These are phyloP conservation scores for Mellivora capensis DNA, from an alignment of 2,113 vertebrate species.

Conservation along the genomic window DNA sequence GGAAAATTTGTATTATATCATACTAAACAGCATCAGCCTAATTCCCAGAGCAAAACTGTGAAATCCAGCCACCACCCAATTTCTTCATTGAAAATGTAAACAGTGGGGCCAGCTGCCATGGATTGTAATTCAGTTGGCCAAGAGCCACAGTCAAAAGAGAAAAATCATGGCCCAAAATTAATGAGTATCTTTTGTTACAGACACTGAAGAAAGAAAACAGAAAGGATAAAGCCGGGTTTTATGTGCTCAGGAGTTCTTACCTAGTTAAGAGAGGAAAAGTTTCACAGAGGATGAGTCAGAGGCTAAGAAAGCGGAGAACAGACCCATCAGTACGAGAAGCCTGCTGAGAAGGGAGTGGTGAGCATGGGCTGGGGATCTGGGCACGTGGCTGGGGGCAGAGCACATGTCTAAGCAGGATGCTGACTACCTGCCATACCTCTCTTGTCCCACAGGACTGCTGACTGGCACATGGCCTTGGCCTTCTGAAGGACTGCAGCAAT, in stretches of 20 bases:
- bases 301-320: background rate
- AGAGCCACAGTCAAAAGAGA: background rate
- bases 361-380: background rate
- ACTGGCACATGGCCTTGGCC: background rate
- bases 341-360: too few species aligned
- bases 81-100: background rate
- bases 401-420: background rate
- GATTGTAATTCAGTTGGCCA: background rate
- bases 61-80: background rate
- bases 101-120: background rate
- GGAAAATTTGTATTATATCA: background rate
- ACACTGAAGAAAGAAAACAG: background rate
- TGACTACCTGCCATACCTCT: background rate
- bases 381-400: fast-evolving
- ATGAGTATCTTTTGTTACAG: background rate
- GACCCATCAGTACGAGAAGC: background rate
- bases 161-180: background rate
- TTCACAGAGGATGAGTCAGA: background rate
- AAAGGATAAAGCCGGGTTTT: background rate
- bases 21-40: background rate
- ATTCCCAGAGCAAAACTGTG: background rate
- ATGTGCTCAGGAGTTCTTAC: background rate
- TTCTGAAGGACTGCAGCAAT: background rate
- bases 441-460: background rate
- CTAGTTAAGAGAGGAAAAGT: background rate